phyloP scores from a whole-genome alignment of 2,888 invertebrate species.

The Magallana nippona region DNA sequence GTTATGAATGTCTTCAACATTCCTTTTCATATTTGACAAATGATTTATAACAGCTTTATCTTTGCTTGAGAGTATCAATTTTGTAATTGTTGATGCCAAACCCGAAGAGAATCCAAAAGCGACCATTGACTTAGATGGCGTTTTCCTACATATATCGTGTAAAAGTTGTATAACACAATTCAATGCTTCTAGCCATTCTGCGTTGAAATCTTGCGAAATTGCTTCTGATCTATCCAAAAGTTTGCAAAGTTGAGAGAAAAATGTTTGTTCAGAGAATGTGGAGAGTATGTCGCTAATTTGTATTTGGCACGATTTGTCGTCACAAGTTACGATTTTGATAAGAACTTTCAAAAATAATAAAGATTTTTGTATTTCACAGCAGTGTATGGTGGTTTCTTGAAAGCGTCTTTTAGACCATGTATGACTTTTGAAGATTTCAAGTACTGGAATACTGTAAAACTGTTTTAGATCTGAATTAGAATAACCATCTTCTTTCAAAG shows the following conservation, averaged over 20 bases:
- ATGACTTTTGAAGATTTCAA: neutral
- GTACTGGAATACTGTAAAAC: neutral
- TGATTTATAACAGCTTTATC: neutral
- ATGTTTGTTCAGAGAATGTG: neutral
- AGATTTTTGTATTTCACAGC: neutral
- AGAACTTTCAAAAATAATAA: neutral
- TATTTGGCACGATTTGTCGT: neutral
- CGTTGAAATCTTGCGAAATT: neutral
- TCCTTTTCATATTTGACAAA: neutral
- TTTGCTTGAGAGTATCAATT: neutral
- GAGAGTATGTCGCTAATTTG: neutral
- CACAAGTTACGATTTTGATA: slow-evolving; percentile 15
- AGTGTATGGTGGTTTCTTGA: neutral
- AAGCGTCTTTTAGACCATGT: neutral
- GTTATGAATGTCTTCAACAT: slow-evolving; percentile 58
- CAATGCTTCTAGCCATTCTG: neutral
- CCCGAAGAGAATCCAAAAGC: neutral
- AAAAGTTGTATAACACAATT: neutral
- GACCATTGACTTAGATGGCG: neutral
- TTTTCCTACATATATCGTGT: neutral
- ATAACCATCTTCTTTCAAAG: neutral
- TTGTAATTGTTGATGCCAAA: neutral
- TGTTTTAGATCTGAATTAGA: neutral
- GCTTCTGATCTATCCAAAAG: neutral
- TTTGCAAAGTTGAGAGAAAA: neutral